A percentile compares a stretch with the other conserved stretches of the same genome.
These are phyloP conservation scores for Halocynthia roretzi DNA, from an alignment of 23 tunicate species.

Conservation along the genomic window DNA sequence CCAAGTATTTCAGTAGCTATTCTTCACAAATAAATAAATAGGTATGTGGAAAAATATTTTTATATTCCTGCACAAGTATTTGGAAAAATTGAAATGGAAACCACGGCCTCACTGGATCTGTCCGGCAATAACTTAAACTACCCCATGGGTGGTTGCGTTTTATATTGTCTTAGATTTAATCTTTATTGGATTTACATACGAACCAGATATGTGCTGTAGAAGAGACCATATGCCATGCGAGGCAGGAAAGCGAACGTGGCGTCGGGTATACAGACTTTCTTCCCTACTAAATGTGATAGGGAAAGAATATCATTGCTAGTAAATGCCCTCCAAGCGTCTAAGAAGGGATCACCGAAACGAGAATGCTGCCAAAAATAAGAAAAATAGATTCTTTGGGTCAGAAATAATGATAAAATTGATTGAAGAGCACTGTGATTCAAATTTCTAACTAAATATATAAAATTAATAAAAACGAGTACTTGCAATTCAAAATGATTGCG, in stretches of 20 bases:
- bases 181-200: neutral
- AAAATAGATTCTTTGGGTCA: no score
- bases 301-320: constrained; percentile 41
- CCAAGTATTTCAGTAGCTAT: no score
- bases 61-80: no score
- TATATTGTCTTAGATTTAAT: no score
- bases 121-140: neutral
- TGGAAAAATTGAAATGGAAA: no score
- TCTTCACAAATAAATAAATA: no score
- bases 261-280: constrained; percentile 64
- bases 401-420: no score
- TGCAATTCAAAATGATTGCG: no score
- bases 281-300: constrained; percentile 43
- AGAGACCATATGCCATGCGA: constrained; percentile 72
- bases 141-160: no score
- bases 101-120: no score
- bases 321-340: constrained; percentile 72
- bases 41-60: no score
- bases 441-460: neutral
- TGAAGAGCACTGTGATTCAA: neutral
- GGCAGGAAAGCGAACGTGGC: constrained; percentile 79
- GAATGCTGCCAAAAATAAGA: neutral
- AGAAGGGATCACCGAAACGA: constrained; percentile 61
- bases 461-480: no score
- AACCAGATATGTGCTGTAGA: constrained; percentile 87